phyloP scores from a whole-genome alignment of 2,797 vertebrate genomes.

The Momotus momota region DNA sequence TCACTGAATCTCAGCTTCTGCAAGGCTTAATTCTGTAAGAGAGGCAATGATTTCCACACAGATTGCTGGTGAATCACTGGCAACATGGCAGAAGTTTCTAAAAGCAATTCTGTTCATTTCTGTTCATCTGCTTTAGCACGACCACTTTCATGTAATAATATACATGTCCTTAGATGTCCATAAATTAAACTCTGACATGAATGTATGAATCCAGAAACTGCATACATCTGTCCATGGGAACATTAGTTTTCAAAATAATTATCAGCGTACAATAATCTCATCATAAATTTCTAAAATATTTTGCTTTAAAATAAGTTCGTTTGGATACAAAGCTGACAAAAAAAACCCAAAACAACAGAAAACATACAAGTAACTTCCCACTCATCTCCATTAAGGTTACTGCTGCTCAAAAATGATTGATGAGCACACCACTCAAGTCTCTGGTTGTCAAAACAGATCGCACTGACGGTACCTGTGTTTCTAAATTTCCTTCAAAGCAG shows the following conservation, averaged over 20 bases:
- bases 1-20: not conserved
- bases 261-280: not conserved
- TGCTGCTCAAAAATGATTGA: not conserved
- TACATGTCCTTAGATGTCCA: not conserved
- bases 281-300: not conserved
- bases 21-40: not conserved
- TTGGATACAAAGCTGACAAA: not conserved
- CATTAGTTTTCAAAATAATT: not conserved
- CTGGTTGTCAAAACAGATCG: conserved; percentile 26
- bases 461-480: not conserved
- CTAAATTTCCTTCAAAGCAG: not conserved
- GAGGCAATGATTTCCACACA: not conserved
- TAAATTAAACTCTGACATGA: not conserved
- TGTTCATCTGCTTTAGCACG: not conserved
- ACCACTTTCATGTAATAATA: not conserved
- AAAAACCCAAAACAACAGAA: not conserved
- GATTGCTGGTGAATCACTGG: not conserved
- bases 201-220: not conserved
- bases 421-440: not conserved
- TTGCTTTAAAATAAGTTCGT: not conserved
- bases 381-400: not conserved
- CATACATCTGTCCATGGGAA: not conserved
- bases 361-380: not conserved
- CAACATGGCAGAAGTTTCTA: not conserved
- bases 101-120: not conserved